phyloP scores from a whole-genome alignment of 1,140 invertebrate species.

The Leguminivora glycinivorella region DNA sequence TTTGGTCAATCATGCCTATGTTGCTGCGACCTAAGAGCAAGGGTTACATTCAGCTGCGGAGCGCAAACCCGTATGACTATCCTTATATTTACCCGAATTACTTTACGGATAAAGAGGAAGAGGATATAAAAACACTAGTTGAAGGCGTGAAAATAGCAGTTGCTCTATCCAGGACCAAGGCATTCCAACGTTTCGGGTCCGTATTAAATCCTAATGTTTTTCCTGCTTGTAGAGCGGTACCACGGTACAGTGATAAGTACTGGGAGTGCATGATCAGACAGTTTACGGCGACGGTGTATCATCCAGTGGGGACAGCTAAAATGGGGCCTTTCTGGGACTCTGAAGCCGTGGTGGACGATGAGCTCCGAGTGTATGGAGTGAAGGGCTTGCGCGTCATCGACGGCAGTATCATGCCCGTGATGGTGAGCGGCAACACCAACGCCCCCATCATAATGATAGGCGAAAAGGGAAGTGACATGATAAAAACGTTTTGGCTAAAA shows the following conservation, averaged over 20 bases:
- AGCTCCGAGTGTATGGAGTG: slow-evolving; percentile 89
- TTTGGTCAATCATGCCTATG: slow-evolving; percentile 93
- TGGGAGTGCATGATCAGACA: slow-evolving; percentile 92
- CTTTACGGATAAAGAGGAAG: slow-evolving; percentile 87
- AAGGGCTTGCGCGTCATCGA: slow-evolving; percentile 90
- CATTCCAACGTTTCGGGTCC: slow-evolving; percentile 86
- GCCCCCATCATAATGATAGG: slow-evolving; percentile 92
- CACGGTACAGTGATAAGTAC: slow-evolving; percentile 84
- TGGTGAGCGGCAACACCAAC: slow-evolving; percentile 89
- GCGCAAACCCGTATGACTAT: slow-evolving; percentile 92
- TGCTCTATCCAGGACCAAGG: slow-evolving; percentile 85
- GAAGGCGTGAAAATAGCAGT: slow-evolving; percentile 91
- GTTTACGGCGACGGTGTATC: slow-evolving; percentile 90
- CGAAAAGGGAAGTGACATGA: slow-evolving; percentile 90
- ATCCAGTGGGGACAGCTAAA: slow-evolving; percentile 94
- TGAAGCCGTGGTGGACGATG: slow-evolving; percentile 92
- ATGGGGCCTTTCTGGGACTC: slow-evolving; percentile 94
- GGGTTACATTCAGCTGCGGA: slow-evolving; percentile 89
- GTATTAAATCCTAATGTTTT: slow-evolving; percentile 83
- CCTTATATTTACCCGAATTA: slow-evolving; percentile 97
- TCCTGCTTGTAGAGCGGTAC: slow-evolving; percentile 85
- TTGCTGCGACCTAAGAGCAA: slow-evolving; percentile 88
- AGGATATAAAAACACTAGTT: slow-evolving; percentile 88
- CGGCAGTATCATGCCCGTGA: slow-evolving; percentile 90
- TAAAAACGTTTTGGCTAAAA: slow-evolving; percentile 88